These are phyloP conservation scores for Chascanopsetta lugubris DNA, from an alignment of 2,113 vertebrate species.

Conservation along the genomic window DNA sequence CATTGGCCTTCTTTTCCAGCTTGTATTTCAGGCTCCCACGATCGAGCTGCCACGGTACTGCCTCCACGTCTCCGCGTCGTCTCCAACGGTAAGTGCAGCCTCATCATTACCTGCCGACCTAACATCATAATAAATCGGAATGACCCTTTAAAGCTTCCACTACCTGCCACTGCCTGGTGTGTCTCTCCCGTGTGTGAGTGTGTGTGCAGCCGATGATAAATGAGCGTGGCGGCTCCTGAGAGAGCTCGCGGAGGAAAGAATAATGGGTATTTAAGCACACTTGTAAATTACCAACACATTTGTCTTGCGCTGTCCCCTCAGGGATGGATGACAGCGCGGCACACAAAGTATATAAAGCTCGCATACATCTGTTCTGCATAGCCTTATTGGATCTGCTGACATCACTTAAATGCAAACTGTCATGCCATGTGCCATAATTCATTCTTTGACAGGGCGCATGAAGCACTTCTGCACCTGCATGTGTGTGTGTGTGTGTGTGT, in stretches of 20 bases:
- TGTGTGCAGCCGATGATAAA: conserved; percentile 67
- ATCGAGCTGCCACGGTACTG: neutral
- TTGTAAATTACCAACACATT: conserved; percentile 80
- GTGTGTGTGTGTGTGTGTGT: conserved; percentile 21
- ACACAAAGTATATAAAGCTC: conserved; percentile 72
- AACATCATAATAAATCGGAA: conserved; percentile 34
- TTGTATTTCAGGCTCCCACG: neutral
- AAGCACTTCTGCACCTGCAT: conserved; percentile 64
- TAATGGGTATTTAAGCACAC: conserved; percentile 79
- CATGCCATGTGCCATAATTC: conserved; percentile 61
- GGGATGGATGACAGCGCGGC: conserved; percentile 68
- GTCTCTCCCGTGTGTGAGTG: conserved; percentile 52
- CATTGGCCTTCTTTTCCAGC: neutral
- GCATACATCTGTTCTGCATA: conserved; percentile 71
- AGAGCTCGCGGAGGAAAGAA: conserved; percentile 71
- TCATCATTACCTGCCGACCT: neutral
- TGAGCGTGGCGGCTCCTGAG: conserved; percentile 63
- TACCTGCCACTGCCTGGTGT: conserved; percentile 50
- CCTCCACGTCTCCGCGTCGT: neutral
- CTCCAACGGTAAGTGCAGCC: neutral
- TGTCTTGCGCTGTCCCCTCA: conserved; percentile 69
- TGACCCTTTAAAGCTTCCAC: conserved; percentile 48
- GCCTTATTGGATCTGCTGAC: conserved; percentile 72
- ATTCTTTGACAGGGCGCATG: conserved; percentile 57
- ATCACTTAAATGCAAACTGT: conserved; percentile 72